Conservation (phyloP, 2,113 vertebrate species). For the Pteropus alecto region DNA sequence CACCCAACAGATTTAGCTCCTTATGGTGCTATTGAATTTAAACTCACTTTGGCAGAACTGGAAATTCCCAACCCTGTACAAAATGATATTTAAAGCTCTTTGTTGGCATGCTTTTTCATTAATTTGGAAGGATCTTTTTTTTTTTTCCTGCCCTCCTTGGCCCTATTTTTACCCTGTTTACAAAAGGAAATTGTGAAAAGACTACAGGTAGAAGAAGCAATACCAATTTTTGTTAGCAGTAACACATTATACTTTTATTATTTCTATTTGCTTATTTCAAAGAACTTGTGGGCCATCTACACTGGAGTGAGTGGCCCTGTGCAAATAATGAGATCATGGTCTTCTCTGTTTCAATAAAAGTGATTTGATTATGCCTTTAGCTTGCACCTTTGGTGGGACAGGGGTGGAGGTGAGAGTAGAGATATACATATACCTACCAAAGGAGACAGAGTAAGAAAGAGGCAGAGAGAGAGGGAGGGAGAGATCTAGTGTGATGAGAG, state of each 20-base stretch:
- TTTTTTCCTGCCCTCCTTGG: background rate
- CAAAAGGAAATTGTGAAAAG: background rate
- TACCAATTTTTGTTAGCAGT: background rate
- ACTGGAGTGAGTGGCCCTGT: background rate
- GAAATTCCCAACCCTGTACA: background rate
- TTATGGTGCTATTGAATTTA: constrained; percentile 27
- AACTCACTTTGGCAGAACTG: background rate
- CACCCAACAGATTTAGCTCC: constrained; percentile 6
- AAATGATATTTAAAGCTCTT: background rate
- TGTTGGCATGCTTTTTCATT: background rate
- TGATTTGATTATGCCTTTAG: background rate
- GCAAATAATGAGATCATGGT: background rate
- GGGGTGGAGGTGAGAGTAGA: background rate
- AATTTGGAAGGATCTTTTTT: background rate
- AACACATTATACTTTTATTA: background rate
- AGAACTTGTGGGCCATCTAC: background rate
- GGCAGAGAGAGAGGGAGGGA: background rate
- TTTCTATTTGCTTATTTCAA: background rate
- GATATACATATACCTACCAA: background rate
- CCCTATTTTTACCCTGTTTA: background rate
- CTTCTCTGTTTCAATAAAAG: background rate
- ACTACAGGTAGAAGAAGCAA: background rate
- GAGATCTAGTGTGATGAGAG: background rate
- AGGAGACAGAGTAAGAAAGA: background rate
- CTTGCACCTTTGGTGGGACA: background rate